A percentile compares a stretch with the other conserved stretches of the same genome.
Evolutionary conservation across 2,888 invertebrate genomes (phyloP).

Genomic region (Cheilosia scutellata): DNA sequence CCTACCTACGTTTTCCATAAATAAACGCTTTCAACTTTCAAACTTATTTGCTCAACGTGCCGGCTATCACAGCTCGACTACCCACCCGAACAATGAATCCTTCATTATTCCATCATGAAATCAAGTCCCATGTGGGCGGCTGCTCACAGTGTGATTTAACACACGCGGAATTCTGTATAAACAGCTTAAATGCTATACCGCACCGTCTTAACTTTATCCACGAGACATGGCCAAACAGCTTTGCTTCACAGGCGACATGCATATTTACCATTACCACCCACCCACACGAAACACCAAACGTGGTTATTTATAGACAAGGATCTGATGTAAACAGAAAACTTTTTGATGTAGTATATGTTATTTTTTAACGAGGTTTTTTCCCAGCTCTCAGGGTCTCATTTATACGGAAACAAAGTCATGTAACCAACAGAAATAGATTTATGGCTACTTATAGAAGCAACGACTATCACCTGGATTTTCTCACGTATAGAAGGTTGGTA

Average conservation of each 20-base stretch:
- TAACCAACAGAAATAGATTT: conserved; percentile 10
- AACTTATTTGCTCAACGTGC: no score
- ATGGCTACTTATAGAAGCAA: not conserved
- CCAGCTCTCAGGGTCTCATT: not conserved
- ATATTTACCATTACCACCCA: not conserved
- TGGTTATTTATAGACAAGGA: conserved; percentile 24
- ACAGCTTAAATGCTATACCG: no score
- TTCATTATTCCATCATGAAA: no score
- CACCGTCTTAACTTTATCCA: not conserved
- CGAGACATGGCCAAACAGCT: not conserved
- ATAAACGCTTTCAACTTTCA: no score
- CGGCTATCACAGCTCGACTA: no score
- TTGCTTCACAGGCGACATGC: not conserved
- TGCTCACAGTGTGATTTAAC: no score
- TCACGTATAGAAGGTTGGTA: conserved; percentile 3
- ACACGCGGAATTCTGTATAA: no score
- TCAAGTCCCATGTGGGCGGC: no score
- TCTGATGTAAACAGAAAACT: not conserved
- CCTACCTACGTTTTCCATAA: no score
- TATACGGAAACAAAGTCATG: not conserved
- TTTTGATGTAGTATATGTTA: not conserved
- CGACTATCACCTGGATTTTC: conserved; percentile 41
- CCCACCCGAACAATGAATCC: no score
- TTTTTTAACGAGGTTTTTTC: not conserved
- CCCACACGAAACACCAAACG: not conserved